Evolutionary conservation across 1,140 invertebrate genomes (phyloP), one percentile per base, ranked within the genome.

Genomic region (Epicauta chinensis): DNA sequence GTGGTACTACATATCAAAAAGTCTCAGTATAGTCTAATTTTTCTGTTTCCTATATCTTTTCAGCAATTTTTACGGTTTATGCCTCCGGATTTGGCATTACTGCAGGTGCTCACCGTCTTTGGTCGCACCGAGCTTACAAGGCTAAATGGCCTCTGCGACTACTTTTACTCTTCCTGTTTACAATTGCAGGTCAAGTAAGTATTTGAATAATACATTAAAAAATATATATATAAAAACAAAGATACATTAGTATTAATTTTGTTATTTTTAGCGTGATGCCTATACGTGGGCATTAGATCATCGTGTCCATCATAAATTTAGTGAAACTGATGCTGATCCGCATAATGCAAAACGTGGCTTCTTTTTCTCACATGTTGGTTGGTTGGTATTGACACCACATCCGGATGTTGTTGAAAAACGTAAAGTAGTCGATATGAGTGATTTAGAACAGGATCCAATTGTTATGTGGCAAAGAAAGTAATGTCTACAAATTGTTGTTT

Each of bases 101-200:
- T 3, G 91, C 89, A 10, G 92, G 93, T 29, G 89, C 86, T 2
- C 92, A 95, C 67, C 76, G 92, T 51, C 74, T 94, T 30, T 96
- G 91, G 91, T 82, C 90, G 11, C 93, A 96, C 70, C 76, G 84
- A 55, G 81, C 90, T 0, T 95, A 93, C 74, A 90, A 91, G 71
- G 92, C 92, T 1, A 84, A 77, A 58, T 77, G 84, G 68, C 91
- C 89, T 0, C 70, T 93, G n/a, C 72, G 86, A 56, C 63, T 92
- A 13, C 63, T 94, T 35, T 74, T 95, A 7, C 78, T 85, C 0
- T 56, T 89, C 15, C 77, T 89, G n/a, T 87, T 93, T 62, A 89
- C 87, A 6, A 79, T 92, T 37, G 82, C 90, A 12, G 83, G 87
- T 55, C 89, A 93, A 78, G 89, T 91, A 72, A 74, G 73, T 78